Evolutionary conservation across 2,113 vertebrate genomes (phyloP).

Genomic region (Nycticryphes semicollaris): DNA sequence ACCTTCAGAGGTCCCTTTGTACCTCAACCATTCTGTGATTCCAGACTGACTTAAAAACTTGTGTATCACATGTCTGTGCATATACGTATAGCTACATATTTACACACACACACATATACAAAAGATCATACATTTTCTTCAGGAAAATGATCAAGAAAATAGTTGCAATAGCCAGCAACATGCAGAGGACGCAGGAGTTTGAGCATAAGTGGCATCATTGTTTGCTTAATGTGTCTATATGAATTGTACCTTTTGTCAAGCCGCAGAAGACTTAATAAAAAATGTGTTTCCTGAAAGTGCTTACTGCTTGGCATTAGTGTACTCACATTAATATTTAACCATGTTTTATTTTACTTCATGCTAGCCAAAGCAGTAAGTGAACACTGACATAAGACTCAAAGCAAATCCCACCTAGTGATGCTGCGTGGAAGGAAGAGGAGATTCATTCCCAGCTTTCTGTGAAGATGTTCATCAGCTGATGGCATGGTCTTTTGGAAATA

Average conservation of each 20-base stretch:
- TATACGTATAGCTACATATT: not conserved
- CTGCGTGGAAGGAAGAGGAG: slow-evolving; percentile 1
- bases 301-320: not conserved
- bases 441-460: not conserved
- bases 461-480: not conserved
- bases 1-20: not conserved
- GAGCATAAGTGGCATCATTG: not conserved
- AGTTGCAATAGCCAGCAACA: not conserved
- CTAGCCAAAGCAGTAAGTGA: slow-evolving; percentile 90
- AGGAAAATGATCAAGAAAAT: not conserved
- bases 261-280: not conserved
- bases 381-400: slow-evolving; percentile 70
- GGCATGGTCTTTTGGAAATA: not conserved
- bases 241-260: not conserved
- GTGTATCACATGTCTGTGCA: fast-evolving
- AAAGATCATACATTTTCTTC: not conserved
- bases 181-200: not conserved
- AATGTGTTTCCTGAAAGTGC: not conserved
- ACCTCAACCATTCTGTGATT: not conserved
- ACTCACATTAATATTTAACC: not conserved
- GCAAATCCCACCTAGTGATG: not conserved
- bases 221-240: fast-evolving
- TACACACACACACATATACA: not conserved
- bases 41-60: not conserved
- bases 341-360: slow-evolving; percentile 58